Evolutionary conservation across 2,888 invertebrate species (phyloP), one percentile per base, ranked within the genome.

Genomic region (Carpatolechia fugitivella): DNA sequence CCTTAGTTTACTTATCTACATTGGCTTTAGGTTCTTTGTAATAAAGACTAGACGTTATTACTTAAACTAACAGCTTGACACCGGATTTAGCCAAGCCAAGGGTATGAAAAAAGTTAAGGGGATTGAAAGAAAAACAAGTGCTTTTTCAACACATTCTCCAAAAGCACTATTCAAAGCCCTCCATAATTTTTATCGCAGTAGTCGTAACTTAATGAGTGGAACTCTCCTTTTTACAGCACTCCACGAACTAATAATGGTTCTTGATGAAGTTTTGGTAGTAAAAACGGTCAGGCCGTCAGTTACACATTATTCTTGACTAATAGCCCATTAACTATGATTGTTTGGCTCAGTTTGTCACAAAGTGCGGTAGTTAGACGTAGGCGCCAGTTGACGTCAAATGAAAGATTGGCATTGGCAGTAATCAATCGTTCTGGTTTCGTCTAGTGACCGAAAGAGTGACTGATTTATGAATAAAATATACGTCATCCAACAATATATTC

Each of bases 191-290:
- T 49, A 49, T 49, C 20, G 20, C 29, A 13, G 49, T 36, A 35
- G 64, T 58, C 65, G 69, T 72, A 66, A 76, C 74, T 44, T 78
- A 78, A 82, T 78, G 78, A 76, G 65, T 65, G 67, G 68, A 78
- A 74, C 69, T 68, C 64, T 67, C 63, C 69, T 69, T 80, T 74
- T 83, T 78, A 83, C 76, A 80, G 80, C 78, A 77, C 76, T 83
- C 81, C 61, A 57, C 60, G 38, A 81, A 83, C 74, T 80, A 76
- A 72, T 81, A 83, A 83, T 79, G 76, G 77, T 65, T 70, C 72
- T 79, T 79, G 65, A 76, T 74, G 68, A 76, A 82, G 72, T 78
- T 81, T 70, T 40, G 57, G 54, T 63, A 56, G 66, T 68, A 76
- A 77, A 75, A 77, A 76, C 68, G 67, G 57, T 54, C 55, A 55